These are phyloP conservation scores for Synergus gifuensis DNA, from an alignment of 2,888 invertebrate species.

Conservation along the genomic window DNA sequence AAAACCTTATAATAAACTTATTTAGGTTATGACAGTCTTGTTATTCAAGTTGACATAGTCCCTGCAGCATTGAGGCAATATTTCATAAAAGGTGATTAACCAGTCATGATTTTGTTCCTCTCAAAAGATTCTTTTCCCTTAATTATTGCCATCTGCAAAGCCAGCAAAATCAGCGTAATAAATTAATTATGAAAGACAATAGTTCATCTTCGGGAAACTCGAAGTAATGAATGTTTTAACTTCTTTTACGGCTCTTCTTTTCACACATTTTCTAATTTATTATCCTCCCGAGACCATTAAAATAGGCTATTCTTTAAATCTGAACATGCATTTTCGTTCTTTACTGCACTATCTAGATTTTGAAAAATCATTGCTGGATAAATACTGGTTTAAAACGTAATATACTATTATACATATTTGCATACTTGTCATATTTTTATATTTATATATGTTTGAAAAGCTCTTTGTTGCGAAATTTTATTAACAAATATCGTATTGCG, in stretches of 20 bases:
- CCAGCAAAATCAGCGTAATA: neutral
- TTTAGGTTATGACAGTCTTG: conserved; percentile 33
- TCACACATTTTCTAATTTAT: neutral
- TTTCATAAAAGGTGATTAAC: neutral
- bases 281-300: neutral
- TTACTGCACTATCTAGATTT: neutral
- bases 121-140: neutral
- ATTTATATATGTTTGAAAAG: no score
- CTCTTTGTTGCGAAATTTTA: no score
- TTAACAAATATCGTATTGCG: no score
- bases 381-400: no score
- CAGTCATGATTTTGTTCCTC: neutral
- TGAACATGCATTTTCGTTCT: neutral
- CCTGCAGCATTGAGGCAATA: neutral
- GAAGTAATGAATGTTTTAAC: neutral
- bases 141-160: no score
- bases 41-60: conserved; percentile 13
- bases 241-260: neutral
- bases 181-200: neutral
- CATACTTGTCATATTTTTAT: no score
- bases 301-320: neutral
- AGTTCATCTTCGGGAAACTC: neutral
- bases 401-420: no score
- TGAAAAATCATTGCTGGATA: neutral
- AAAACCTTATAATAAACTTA: conserved; percentile 35